Evolutionary conservation across 2,113 vertebrate species (phyloP).

Genomic region (Garra rufa): DNA sequence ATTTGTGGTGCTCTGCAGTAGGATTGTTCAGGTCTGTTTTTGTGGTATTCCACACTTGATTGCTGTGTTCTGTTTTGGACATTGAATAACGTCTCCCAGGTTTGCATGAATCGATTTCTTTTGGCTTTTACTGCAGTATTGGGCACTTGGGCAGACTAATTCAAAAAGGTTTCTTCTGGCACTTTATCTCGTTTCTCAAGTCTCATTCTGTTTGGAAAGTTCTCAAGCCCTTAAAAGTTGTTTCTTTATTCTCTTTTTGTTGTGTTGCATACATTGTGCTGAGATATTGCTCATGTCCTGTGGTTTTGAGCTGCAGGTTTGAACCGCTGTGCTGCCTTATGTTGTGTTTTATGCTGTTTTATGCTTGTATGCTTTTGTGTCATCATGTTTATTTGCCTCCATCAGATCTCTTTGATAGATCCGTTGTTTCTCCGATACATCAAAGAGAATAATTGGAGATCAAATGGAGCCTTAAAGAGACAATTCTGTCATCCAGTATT

Average conservation of each 20-base stretch:
- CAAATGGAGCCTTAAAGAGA: not conserved
- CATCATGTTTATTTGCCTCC: not conserved
- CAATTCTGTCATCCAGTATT: not conserved
- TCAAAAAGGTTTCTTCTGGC: constrained; percentile 10
- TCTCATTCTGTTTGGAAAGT: not conserved
- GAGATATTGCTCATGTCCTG: not conserved
- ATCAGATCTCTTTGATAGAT: not conserved
- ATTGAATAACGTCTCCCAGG: constrained; percentile 14
- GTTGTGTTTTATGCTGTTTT: constrained; percentile 1
- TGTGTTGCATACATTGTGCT: constrained; percentile 3
- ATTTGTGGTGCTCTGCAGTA: constrained; percentile 21
- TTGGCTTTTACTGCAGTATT: constrained; percentile 20
- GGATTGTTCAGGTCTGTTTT: constrained; percentile 17
- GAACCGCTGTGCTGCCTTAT: constrained; percentile 9
- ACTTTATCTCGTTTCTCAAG: not conserved
- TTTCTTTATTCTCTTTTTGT: constrained; percentile 13
- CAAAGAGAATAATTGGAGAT: not conserved
- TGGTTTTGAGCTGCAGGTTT: not conserved
- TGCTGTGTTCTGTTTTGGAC: constrained; percentile 31
- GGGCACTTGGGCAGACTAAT: constrained; percentile 9
- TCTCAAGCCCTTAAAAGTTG: not conserved
- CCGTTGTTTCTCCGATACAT: not conserved
- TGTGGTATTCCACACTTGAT: constrained; percentile 13
- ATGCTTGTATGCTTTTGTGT: not conserved
- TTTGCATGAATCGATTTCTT: constrained; percentile 45